Conservation (phyloP, 2,888 invertebrate genomes). For the Cosmopolites sordidus region DNA sequence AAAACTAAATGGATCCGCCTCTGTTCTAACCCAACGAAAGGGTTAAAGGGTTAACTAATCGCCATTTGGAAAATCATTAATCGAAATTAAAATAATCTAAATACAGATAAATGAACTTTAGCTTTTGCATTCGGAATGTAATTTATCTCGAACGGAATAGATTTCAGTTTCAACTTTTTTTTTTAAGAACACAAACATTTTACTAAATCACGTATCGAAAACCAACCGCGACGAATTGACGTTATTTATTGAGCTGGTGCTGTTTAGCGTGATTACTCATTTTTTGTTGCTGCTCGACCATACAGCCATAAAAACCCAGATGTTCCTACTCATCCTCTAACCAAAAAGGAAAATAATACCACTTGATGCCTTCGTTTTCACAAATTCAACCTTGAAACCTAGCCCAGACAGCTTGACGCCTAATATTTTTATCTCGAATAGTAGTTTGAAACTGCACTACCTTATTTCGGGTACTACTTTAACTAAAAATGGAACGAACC, state of each 20-base stretch:
- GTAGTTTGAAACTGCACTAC: background rate
- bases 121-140: background rate
- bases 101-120: slow-evolving; percentile 26
- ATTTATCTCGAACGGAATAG: no score
- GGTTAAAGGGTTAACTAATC: slow-evolving; percentile 26
- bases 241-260: slow-evolving; percentile 13
- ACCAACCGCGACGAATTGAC: slow-evolving; percentile 12
- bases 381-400: slow-evolving; percentile 13
- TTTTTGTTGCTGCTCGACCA: slow-evolving; percentile 10
- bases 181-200: background rate
- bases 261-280: slow-evolving; percentile 11
- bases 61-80: slow-evolving; percentile 27
- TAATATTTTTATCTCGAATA: slow-evolving; percentile 11
- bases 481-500: no score
- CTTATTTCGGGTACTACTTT: background rate
- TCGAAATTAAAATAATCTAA: slow-evolving; percentile 27
- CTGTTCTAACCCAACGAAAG: slow-evolving; percentile 13
- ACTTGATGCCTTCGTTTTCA: slow-evolving; percentile 10
- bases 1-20: no score
- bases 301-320: slow-evolving; percentile 11
- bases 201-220: slow-evolving; percentile 14
- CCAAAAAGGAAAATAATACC: slow-evolving; percentile 16
- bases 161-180: no score
- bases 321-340: slow-evolving; percentile 14
- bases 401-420: slow-evolving; percentile 19